These are phyloP conservation scores for Callorhinus ursinus DNA, from an alignment of 2,113 vertebrate genomes.

Conservation along the genomic window DNA sequence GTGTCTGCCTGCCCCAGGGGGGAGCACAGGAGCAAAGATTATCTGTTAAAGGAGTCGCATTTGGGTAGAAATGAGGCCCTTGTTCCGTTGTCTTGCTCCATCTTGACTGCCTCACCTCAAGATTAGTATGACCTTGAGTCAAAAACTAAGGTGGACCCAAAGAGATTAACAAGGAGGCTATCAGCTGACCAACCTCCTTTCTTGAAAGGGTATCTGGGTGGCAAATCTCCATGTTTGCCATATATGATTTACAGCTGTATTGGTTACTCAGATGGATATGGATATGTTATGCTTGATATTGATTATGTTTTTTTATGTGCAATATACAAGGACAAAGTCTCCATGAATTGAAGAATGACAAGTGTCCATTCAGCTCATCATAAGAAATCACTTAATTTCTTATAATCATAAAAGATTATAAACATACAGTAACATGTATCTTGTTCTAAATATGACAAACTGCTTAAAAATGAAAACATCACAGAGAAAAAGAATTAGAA, in stretches of 20 bases:
- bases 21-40: background rate
- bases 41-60: background rate
- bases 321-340: background rate
- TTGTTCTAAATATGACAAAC: background rate
- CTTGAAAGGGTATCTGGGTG: background rate
- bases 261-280: background rate
- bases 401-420: background rate
- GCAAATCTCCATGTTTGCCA: background rate
- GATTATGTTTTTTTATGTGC: background rate
- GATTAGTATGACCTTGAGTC: background rate
- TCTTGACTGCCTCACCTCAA: background rate
- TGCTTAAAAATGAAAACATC: conserved; percentile 21
- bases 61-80: background rate
- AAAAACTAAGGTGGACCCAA: background rate
- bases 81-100: background rate
- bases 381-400: conserved; percentile 23
- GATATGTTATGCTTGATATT: background rate
- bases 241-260: background rate
- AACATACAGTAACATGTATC: background rate
- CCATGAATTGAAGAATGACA: background rate
- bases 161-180: background rate
- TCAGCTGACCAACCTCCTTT: background rate
- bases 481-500: background rate
- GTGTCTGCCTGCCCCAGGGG: too few species aligned
- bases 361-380: background rate